These are phyloP conservation scores for Chamaea fasciata DNA, from an alignment of 2,113 vertebrate species.

Conservation along the genomic window DNA sequence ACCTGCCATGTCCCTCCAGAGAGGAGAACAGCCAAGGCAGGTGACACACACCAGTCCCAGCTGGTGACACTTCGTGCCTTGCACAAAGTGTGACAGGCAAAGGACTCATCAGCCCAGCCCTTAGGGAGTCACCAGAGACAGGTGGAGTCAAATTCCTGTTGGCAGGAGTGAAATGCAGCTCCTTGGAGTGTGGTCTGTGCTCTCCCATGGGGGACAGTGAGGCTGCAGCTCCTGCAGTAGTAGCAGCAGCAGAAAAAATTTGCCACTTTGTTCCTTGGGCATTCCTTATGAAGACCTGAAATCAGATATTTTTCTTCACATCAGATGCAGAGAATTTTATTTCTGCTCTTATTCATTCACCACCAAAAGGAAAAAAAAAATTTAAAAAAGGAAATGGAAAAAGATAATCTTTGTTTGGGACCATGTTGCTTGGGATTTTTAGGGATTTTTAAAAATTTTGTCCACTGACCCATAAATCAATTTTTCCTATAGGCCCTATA, in stretches of 20 bases:
- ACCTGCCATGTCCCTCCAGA: neutral
- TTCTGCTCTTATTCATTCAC: neutral
- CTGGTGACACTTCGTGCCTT: neutral
- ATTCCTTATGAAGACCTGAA: neutral
- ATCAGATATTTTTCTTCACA: neutral
- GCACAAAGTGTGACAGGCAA: neutral
- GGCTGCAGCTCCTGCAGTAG: neutral
- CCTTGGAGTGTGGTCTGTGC: neutral
- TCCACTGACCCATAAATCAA: neutral
- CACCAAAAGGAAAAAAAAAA: neutral
- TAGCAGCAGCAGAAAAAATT: neutral
- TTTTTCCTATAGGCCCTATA: neutral
- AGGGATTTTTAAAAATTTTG: neutral
- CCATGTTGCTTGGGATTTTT: neutral
- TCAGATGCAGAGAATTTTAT: neutral
- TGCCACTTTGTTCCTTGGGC: neutral
- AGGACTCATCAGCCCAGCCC: neutral
- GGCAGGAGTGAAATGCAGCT: neutral
- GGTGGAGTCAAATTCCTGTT: neutral
- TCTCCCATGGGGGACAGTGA: fast-evolving
- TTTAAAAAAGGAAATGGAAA: neutral
- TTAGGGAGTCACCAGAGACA: neutral
- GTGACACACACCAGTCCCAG: neutral
- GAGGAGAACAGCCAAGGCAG: neutral
- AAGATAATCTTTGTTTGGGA: neutral